A percentile compares a stretch with the other conserved stretches of the same genome.
Conservation (phyloP, 2,113 vertebrate genomes). For the Cephalopholis sonnerati region DNA sequence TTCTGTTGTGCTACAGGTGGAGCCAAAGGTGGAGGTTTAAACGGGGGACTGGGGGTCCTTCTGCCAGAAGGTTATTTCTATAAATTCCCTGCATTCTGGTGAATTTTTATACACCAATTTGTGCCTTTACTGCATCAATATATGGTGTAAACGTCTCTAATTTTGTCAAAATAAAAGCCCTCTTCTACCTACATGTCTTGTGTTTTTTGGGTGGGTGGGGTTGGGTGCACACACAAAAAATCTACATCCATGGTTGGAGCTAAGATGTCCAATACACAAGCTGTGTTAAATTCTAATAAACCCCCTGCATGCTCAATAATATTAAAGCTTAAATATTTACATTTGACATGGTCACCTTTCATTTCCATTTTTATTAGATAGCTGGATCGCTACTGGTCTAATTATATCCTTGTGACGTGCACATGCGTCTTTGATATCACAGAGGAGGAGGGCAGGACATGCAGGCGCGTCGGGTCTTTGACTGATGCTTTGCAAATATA, state of each 20-base stretch:
- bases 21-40: too few relatives aligned
- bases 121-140: too few relatives aligned
- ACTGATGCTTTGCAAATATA: conserved; percentile 53
- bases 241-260: not conserved
- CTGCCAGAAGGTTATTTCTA: too few relatives aligned
- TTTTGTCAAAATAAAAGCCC: too few relatives aligned
- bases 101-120: too few relatives aligned
- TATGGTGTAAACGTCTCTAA: too few relatives aligned
- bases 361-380: conserved; percentile 65
- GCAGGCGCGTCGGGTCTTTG: conserved; percentile 34
- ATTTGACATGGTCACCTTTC: conserved; percentile 34
- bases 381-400: conserved; percentile 31
- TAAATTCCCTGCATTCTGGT: too few relatives aligned
- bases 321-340: conserved; percentile 58
- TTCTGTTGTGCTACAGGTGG: not conserved
- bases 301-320: not conserved
- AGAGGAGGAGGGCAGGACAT: conserved; percentile 22
- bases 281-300: not conserved
- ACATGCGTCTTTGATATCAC: conserved; percentile 70
- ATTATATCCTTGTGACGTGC: conserved; percentile 62
- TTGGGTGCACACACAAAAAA: too few relatives aligned
- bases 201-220: too few relatives aligned
- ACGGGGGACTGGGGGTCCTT: too few relatives aligned
- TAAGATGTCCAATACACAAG: not conserved
- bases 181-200: too few relatives aligned